Evolutionary conservation across 2,113 vertebrate genomes (phyloP).

Genomic region (Cottus gobio): DNA sequence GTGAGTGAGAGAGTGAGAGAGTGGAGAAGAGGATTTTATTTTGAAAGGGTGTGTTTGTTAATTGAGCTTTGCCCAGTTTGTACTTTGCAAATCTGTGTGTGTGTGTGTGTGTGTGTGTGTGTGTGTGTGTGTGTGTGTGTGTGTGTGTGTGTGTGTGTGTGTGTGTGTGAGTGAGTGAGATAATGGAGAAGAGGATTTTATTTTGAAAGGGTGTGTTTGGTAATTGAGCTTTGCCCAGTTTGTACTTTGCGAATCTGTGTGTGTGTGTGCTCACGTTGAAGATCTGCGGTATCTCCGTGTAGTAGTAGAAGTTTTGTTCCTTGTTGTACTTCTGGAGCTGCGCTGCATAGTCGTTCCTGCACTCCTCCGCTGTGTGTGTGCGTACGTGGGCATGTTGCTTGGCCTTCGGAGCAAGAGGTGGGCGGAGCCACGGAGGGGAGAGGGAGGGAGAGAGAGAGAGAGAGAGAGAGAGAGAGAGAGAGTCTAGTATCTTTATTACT

Average conservation of each 20-base stretch:
- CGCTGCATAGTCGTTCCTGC: slow-evolving; percentile 89
- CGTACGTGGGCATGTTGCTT: slow-evolving; percentile 84
- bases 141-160: not conserved
- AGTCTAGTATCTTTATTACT: too few relatives aligned
- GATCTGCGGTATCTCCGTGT: slow-evolving; percentile 85
- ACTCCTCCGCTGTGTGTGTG: slow-evolving; percentile 86
- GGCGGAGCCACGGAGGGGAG: not conserved
- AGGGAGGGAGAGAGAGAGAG: too few relatives aligned
- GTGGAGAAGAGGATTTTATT: not conserved
- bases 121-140: slow-evolving; percentile 6
- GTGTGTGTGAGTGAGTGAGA: too few relatives aligned
- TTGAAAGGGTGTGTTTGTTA: not conserved
- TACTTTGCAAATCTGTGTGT: not conserved
- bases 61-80: not conserved
- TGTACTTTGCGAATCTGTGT: not conserved
- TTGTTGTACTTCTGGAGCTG: slow-evolving; percentile 90
- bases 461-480: too few relatives aligned
- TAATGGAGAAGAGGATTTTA: not conserved
- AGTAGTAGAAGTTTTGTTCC: slow-evolving; percentile 88
- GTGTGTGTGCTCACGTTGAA: slow-evolving; percentile 83
- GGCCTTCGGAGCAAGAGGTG: slow-evolving; percentile 78
- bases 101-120: not conserved
- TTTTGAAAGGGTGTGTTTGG: not conserved
- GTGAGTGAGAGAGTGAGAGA: too few relatives aligned
- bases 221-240: not conserved